Evolutionary conservation across 2,113 vertebrate species (phyloP), one percentile per base, ranked within the genome.

Genomic region (Terrapene triunguis): DNA sequence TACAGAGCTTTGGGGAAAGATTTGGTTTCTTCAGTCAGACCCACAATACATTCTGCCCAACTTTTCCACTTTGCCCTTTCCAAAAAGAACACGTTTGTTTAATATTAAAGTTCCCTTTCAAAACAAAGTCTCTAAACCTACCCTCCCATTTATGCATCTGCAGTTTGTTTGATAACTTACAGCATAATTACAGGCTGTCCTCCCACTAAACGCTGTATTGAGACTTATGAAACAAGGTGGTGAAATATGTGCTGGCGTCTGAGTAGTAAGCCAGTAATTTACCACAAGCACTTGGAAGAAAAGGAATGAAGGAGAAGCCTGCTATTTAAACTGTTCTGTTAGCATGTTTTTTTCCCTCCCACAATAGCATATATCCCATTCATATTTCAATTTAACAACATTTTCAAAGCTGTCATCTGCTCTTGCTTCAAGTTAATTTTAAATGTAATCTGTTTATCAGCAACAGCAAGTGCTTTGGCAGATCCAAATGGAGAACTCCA

Each of bases 121-220:
- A 96, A 91, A 97, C 84, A 97, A 91, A 96, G 82, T 94, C 85
- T 92, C 80, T 92, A 89, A 90, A 90, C 87, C 93, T 96, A 89
- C 88, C 93, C 94, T 94, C 85, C 22, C 80, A 98, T 91, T 95
- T 97, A 96, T 96, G 92, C 93, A 98, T 97, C 94, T 97, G 95
- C 96, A 96, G 90, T 97, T 97, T 98, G 97, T 97, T 98, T 98
- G 97, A 98, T 98, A 98, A 97, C 96, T 97, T 98, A 97, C 92
- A 91, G 62, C 93, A 96, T 98, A 98, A 98, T 98, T 98, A 98
- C 82, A 98, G 97, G 95, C 97, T 98, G 94, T 97, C 97, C 95
- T 97, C 93, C 96, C 93, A 96, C 96, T 98, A 97, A 98, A 96
- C 90, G 84, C 89, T 97, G 65, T 96, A 96, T 95, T 95, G 96